A percentile compares a stretch with the other conserved stretches of the same genome.
phyloP scores from a whole-genome alignment of 2,113 vertebrate genomes.

The Morone saxatilis region DNA sequence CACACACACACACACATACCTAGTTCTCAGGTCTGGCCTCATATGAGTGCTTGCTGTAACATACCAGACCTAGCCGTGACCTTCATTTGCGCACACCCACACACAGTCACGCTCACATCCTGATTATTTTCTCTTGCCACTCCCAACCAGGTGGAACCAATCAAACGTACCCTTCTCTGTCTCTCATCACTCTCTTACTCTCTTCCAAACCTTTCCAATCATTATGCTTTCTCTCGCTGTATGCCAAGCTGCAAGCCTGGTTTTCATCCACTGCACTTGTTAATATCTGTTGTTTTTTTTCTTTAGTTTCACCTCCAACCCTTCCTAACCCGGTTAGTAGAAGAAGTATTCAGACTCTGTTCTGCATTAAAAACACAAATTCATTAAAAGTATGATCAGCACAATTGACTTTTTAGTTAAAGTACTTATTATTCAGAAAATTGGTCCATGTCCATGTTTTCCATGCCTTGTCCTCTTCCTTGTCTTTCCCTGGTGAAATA shows the following conservation, averaged over 20 bases:
- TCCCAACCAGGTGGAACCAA: slow-evolving; percentile 57
- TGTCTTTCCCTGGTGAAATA: neutral
- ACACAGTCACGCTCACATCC: slow-evolving; percentile 4
- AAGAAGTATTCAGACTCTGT: neutral
- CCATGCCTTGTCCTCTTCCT: neutral
- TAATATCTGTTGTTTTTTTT: neutral
- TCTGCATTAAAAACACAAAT: no score
- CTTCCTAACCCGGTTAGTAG: neutral
- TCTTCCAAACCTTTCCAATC: slow-evolving; percentile 25
- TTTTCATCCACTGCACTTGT: slow-evolving; percentile 29
- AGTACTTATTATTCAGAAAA: no score
- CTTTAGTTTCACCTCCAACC: neutral
- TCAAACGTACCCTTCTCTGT: slow-evolving; percentile 28
- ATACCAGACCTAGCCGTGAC: slow-evolving; percentile 23
- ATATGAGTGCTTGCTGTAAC: neutral
- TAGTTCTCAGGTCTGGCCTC: neutral
- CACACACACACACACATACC: neutral
- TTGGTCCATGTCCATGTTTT: no score
- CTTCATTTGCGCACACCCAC: slow-evolving; percentile 5
- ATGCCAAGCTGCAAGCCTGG: slow-evolving; percentile 31
- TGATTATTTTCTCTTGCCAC: slow-evolving; percentile 41
- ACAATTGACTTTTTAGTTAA: no score
- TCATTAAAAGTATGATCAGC: no score
- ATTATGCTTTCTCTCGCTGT: neutral
- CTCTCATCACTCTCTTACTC: slow-evolving; percentile 23